Base-by-base conservation (phyloP, 2,888 invertebrate species). In the Limnephilus lunatus region DNA sequence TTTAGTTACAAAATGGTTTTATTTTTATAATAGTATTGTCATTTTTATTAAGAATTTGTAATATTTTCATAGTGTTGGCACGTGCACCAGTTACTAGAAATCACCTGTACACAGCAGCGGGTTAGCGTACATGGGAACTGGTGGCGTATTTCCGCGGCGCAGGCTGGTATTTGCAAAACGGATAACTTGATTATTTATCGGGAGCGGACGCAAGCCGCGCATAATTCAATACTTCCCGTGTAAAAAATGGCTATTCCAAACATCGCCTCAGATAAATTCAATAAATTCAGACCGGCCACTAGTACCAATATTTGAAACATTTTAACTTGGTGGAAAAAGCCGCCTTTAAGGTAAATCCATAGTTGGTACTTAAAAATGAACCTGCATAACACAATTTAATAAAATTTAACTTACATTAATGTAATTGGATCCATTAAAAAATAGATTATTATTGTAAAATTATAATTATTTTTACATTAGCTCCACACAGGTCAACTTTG, bases 101-200 rank as follows among this genome's bases (percentile, higher is more conserved):
- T 68, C 68, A n/a, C 68, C 68, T 68, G 68, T n/a, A 19, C 35
- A 83, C 15, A 39, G 32, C 90, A 31, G 39, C 85, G 53, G 53
- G 86, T 4, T 35, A 35, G 35, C 4, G 35, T 35, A 35, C 91
- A 81, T 3, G 39, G 89, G 44, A 81, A 83, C 83, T 85, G 89
- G 91, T 25, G 32, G 48, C 91, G 80, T 89, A n/a, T 68, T 68
- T 44, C 91, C 81, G 90, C 32, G 85, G 48, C 44, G 44, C 44
- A 44, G 44, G 44, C 44, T 44, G 12, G 31, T 92, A 92, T 93
- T 93, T 93, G 93, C 91, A 91, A 92, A 92, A 91, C 92, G 92
- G 92, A 93, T 93, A 93, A 93, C 92, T 93, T 92, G 92, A 93
- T 93, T 93, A 93, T 92, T 92, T 92, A 92, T 93, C 92, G 93